phyloP scores from a whole-genome alignment of 2,113 vertebrate genomes.

The Podilymbus podiceps region DNA sequence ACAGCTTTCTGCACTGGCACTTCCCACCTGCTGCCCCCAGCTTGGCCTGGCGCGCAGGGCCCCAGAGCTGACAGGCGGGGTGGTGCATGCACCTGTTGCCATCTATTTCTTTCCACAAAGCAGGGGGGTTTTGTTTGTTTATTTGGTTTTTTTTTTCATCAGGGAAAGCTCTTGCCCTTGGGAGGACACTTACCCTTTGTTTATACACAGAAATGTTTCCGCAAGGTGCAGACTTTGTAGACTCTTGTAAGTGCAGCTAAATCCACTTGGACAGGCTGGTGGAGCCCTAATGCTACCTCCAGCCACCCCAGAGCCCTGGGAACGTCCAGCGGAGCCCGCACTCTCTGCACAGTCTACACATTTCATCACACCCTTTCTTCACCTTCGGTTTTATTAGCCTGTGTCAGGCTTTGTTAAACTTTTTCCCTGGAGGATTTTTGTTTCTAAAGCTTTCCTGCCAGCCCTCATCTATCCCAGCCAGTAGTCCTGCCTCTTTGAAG shows the following conservation, averaged over 20 bases:
- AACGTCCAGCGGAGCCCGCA: neutral
- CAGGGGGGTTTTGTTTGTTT: too few relatives aligned
- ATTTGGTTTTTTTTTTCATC: neutral
- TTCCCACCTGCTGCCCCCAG: constrained; percentile 25
- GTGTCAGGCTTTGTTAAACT: neutral
- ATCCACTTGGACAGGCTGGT: neutral
- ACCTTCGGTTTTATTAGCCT: neutral
- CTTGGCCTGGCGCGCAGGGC: neutral
- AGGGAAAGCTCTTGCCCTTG: neutral
- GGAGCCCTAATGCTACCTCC: neutral
- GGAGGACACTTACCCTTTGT: neutral
- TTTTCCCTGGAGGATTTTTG: neutral
- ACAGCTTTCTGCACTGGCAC: neutral
- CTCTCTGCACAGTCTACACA: neutral
- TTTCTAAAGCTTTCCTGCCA: neutral
- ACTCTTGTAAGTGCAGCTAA: neutral
- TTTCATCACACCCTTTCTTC: neutral
- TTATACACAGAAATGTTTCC: neutral
- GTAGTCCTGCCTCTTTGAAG: neutral
- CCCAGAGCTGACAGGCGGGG: neutral
- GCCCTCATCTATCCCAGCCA: neutral
- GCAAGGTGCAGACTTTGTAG: neutral
- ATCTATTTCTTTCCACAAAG: neutral
- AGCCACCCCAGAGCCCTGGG: neutral
- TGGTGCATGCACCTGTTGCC: neutral